Evolutionary conservation across 2,888 invertebrate species (phyloP).

Genomic region (Callosobruchus maculatus): DNA sequence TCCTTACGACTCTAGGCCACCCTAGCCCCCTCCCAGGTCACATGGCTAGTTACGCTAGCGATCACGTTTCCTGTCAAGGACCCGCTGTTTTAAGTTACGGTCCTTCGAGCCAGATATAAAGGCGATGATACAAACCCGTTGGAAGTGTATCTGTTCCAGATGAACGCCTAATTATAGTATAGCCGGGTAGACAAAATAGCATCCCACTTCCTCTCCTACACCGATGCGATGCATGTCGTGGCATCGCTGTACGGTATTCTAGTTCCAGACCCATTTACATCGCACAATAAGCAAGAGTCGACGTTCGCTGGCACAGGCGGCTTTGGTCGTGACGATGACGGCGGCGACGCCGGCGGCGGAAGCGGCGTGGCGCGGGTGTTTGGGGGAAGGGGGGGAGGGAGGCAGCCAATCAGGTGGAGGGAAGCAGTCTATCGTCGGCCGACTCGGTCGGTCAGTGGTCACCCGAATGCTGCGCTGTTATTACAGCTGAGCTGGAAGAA

Average conservation of each 20-base stretch:
- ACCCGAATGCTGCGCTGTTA: not conserved
- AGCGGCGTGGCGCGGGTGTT: not conserved
- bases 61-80: no score
- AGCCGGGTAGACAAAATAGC: not conserved
- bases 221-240: not conserved
- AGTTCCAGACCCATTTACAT: slow-evolving; percentile 40
- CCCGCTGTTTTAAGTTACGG: no score
- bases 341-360: not conserved
- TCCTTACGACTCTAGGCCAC: no score
- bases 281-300: slow-evolving; percentile 33
- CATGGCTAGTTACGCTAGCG: no score
- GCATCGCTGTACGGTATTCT: slow-evolving; percentile 27
- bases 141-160: not conserved
- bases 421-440: not conserved
- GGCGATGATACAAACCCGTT: not conserved
- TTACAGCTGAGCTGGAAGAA: not conserved
- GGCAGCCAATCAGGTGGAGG: not conserved
- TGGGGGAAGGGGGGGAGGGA: not conserved
- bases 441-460: not conserved
- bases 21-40: no score
- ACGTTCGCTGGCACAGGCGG: slow-evolving; percentile 44
- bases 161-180: not conserved
- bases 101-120: no score
- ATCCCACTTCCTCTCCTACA: not conserved
- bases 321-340: not conserved